Evolutionary conservation across 2,113 vertebrate species (phyloP).

Genomic region (Cygnus atratus): DNA sequence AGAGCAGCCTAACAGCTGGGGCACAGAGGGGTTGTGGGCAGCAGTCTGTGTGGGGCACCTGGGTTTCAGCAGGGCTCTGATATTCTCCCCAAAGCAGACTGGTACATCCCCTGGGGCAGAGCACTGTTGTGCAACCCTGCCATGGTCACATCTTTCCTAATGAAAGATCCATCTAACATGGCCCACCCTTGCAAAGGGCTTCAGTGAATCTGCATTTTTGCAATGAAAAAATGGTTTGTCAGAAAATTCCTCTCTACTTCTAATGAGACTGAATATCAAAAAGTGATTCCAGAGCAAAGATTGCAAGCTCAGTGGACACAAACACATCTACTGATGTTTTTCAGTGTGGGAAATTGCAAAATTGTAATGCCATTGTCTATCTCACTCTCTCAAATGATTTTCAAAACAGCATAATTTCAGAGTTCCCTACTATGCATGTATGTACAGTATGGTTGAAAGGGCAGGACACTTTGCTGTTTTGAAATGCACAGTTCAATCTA

Average conservation of each 20-base stretch:
- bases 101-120: neutral
- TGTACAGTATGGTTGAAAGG: neutral
- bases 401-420: neutral
- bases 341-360: neutral
- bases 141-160: neutral
- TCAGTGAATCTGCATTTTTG: neutral
- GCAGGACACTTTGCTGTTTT: neutral
- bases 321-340: neutral
- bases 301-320: neutral
- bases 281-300: constrained; percentile 19
- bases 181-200: neutral
- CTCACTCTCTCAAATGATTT: neutral
- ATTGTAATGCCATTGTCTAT: neutral
- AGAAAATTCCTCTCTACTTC: neutral
- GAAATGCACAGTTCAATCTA: neutral
- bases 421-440: neutral
- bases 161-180: neutral
- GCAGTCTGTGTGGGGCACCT: neutral
- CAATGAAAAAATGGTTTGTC: neutral
- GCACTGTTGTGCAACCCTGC: neutral
- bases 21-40: neutral
- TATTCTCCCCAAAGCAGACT: neutral
- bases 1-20: neutral
- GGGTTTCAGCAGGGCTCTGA: neutral
- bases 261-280: neutral